Percentiles rank a stretch among this genome's conserved stretches.
Conservation (phyloP, 2,888 invertebrate genomes). For the Latrodectus hesperus region DNA sequence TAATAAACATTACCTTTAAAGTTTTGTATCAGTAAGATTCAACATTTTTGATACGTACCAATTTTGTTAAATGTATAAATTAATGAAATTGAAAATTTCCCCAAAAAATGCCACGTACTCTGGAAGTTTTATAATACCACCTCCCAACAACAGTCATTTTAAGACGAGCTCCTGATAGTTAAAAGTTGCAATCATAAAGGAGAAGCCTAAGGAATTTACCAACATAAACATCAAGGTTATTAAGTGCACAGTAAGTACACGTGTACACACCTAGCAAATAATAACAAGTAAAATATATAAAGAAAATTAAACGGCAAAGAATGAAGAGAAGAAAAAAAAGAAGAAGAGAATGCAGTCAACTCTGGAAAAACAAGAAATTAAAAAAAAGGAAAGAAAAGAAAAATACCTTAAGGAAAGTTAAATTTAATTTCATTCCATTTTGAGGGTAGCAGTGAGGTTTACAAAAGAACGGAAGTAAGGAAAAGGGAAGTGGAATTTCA, state of each 20-base stretch:
- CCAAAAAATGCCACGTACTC: too few species aligned
- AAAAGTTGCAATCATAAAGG: not conserved
- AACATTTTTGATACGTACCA: too few species aligned
- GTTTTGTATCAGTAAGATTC: too few species aligned
- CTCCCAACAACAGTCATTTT: too few species aligned
- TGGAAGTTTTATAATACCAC: too few species aligned
- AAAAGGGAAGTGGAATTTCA: conserved; percentile 19
- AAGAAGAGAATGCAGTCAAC: conserved; percentile 8
- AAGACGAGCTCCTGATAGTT: not conserved
- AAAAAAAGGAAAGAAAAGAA: not conserved
- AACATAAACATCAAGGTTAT: not conserved
- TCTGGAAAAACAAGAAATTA: not conserved
- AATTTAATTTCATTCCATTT: conserved; percentile 38
- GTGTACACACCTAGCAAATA: not conserved
- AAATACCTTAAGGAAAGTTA: conserved; percentile 21
- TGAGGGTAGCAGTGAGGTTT: not conserved
- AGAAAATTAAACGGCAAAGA: not conserved
- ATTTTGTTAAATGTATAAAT: too few species aligned
- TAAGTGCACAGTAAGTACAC: not conserved
- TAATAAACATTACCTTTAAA: too few species aligned
- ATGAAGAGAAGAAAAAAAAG: not conserved
- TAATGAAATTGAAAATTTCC: too few species aligned
- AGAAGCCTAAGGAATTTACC: not conserved
- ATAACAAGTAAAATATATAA: not conserved
- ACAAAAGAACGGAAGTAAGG: not conserved